A percentile compares a stretch with the other conserved stretches of the same genome.
phyloP scores from a whole-genome alignment of 1,140 invertebrate species.

The Aleiodes sp. region DNA sequence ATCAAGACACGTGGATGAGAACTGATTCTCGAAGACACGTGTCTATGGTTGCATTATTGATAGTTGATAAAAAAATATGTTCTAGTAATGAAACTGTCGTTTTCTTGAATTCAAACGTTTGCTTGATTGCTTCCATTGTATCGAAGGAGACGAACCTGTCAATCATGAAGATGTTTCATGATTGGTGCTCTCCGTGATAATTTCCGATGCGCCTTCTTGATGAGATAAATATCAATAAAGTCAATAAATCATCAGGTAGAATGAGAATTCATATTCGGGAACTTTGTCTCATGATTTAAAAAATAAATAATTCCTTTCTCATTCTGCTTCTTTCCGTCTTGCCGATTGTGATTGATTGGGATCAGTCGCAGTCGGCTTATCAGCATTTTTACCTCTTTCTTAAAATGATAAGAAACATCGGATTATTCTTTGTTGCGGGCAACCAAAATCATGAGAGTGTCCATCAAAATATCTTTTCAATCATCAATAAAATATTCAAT shows the following conservation, averaged over 20 bases:
- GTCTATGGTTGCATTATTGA: background rate
- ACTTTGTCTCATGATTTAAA: background rate
- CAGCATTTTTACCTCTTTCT: background rate
- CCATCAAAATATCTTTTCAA: no score
- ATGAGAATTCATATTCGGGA: background rate
- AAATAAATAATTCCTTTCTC: background rate
- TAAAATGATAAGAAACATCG: background rate
- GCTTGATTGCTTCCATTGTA: no score
- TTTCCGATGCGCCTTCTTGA: background rate
- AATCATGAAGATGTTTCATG: background rate
- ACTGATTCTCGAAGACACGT: background rate
- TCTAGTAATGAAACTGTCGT: background rate
- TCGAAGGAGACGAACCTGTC: background rate
- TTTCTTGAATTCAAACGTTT: background rate
- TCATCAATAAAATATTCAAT: no score
- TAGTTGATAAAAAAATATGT: background rate
- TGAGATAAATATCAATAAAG: background rate
- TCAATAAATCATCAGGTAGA: constrained; percentile 9
- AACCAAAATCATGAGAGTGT: background rate
- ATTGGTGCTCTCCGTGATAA: background rate
- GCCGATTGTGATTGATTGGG: background rate
- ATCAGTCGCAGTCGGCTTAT: constrained; percentile 4
- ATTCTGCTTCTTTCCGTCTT: background rate
- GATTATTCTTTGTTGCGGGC: background rate
- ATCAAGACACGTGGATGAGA: background rate